Base-by-base conservation (phyloP, 2,113 vertebrate species). In the Hippocampus comes region DNA sequence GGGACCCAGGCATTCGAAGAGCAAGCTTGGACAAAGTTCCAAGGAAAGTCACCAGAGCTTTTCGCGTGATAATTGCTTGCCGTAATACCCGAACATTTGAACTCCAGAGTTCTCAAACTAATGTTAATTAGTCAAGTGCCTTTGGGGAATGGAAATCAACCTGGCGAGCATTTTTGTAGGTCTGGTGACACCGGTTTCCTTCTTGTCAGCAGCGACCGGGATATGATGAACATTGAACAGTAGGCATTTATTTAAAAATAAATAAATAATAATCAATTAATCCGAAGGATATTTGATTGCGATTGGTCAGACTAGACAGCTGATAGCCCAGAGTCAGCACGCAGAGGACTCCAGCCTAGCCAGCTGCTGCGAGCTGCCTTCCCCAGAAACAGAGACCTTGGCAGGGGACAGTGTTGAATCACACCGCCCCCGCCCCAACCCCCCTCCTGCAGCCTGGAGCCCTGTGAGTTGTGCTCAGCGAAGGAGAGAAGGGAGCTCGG, bases 361-460 rank as follows among this genome's bases (percentile, higher is more conserved):
- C 85, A 84, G 86, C 85, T 83, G 89, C 84, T 89, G 83, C 82
- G 82, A 87, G 72, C 84, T 86, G 81, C 85, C 84, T 82, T 87
- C 80, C 83, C 82, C 80, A 86, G 80, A 82, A 89, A 79, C 67
- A 61, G 78, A 83, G 82, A 72, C 83, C 80, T 82, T 89, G 88
- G 87, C 86, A 82, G 86, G 89, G 87, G 79, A 78, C 25, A 9
- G 63, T 80, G 76, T 82, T 82, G 82, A 80, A 79, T 83, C 82
- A 76, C 73, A 65, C 69, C 73, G 75, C 77, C 79, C 77, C 78
- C n/a, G n/a, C n/a, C 78, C 53, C 73, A n/a, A 73, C 78, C 75
- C 77, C 77, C 53, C 73, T 81, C 80, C 79, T 85, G 78, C 76
- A 84, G 82, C 85, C 88, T 67, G 77, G 79, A 85, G 86, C 82